A percentile compares a stretch with the other conserved stretches of the same genome.
Evolutionary conservation across 2,888 invertebrate genomes (phyloP).

Genomic region (Teleogryllus oceanicus): DNA sequence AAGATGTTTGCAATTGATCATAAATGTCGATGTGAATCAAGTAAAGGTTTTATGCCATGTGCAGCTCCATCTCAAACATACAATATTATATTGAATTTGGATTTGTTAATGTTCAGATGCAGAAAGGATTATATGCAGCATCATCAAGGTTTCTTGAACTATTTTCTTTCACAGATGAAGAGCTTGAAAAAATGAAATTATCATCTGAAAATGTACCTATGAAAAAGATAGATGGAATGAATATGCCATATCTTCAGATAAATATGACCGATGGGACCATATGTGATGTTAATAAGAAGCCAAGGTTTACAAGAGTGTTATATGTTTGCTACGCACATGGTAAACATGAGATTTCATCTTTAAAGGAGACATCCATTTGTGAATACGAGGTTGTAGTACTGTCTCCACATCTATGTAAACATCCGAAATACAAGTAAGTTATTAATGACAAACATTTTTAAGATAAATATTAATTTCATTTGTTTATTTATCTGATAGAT

Average conservation of each 20-base stretch:
- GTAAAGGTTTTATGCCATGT: too few species aligned
- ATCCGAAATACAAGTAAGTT: constrained; percentile 73
- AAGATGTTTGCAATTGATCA: too few species aligned
- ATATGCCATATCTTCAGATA: constrained; percentile 83
- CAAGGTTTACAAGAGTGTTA: constrained; percentile 73
- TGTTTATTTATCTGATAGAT: too few species aligned
- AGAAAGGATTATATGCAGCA: too few species aligned
- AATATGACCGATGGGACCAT: constrained; percentile 83
- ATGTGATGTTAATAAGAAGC: constrained; percentile 86
- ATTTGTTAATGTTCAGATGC: too few species aligned
- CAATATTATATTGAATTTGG: too few species aligned
- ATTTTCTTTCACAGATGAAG: constrained; percentile 36
- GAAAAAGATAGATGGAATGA: constrained; percentile 82
- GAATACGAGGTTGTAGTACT: constrained; percentile 90
- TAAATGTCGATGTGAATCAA: too few species aligned
- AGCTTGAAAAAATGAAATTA: constrained; percentile 39
- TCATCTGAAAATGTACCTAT: constrained; percentile 44
- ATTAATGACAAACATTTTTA: too few species aligned
- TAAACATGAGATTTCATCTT: constrained; percentile 85
- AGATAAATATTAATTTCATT: too few species aligned
- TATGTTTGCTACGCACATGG: constrained; percentile 88
- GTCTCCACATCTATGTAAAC: constrained; percentile 80
- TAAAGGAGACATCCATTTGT: constrained; percentile 91
- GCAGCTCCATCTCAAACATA: too few species aligned
- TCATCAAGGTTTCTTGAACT: too few species aligned